Evolutionary conservation across 2,113 vertebrate genomes (phyloP), one percentile per base, ranked within the genome.

Genomic region (Gambusia affinis): DNA sequence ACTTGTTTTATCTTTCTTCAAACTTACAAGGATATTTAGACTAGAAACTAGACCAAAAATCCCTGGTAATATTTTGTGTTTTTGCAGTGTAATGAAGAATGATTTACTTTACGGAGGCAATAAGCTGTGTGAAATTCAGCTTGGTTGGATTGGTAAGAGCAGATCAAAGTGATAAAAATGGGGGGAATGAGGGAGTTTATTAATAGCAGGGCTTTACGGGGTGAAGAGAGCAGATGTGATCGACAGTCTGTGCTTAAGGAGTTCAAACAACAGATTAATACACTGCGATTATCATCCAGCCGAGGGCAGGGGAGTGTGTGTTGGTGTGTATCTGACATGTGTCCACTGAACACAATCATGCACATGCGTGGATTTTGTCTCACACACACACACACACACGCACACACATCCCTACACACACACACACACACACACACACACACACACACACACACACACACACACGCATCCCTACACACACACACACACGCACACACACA

Each of bases 191-290:
- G 65, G 75, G 73, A 72, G 78, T 88, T 86, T 93, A 91, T 91
- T 92, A 90, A 93, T 92, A 90, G 87, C 78, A 80, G 64, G 82
- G 89, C 80, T 92, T 92, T 92, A 79, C 51, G 42, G 93, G 92
- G 92, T 90, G 92, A 93, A 84, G 90, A 89, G 92, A 93, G 92
- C 94, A 95, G 93, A 95, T 95, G 94, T 94, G 92, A 89, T 84
- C 87, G 89, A 90, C 90, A 84, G 90, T 92, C 91, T 92, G 92
- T 92, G 89, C 86, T 94, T 93, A 94, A 95, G 87, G 87, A 94
- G 90, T 94, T 94, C 92, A 94, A 94, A 94, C 93, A 90, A 88
- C 92, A 94, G 94, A 95, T 94, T 94, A 95, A 94, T 94, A 91
- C 92, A 91, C 77, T 85, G 88, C 93, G 94, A 95, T 95, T 95